Evolutionary conservation across 2,888 invertebrate species (phyloP), one percentile per base, ranked within the genome.

Genomic region (Paralinhomoeus sp.): DNA sequence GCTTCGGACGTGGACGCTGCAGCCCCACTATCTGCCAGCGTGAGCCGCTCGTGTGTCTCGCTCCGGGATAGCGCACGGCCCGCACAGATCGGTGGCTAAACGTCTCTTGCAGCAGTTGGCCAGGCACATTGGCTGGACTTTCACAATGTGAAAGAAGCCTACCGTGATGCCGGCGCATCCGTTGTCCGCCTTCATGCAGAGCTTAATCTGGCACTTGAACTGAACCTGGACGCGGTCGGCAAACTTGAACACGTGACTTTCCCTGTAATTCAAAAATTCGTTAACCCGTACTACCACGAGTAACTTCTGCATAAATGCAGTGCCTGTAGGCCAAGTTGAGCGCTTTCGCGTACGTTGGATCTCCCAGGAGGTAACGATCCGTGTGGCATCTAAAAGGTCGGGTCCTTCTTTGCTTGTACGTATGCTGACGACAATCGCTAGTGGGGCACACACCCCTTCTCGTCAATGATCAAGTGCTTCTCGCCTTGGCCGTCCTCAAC

Each of bases 261-360:
- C 60, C n/a, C 46, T n/a, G 24, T 31, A 41, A n/a, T n/a, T n/a
- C n/a, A n/a, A n/a, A n/a, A 33, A 17, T 33, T 33, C 17, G 12
- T 13, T 33, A 13, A 13, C 33, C 12, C 33, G 17, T 13, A 12
- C 12, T 17, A 17, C 15, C n/a, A 13, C n/a, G 13, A n/a, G 13
- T 34, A n/a, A 34, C n/a, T 34, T 34, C n/a, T 20, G 7, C 21
- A 17, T 21, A 36, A 20, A 5, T 5, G 12, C 58, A 49, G 41
- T 60, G 61, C n/a, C n/a, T n/a, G n/a, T n/a, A n/a, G 13, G 60
- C 60, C 58, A 60, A 54, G 45, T 60, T 62, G 31, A 60, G 49
- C 1, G 53, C 56, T 43, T 60, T 55, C 23, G 56, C 54, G 42
- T 60, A 60, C 21, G 60, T 60, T 23, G 60, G 60, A 46, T 60